Conservation (phyloP, 30 jellyfish, hydroid and myxozoan genomes). For the Hydractinia symbiolongicarpus region DNA sequence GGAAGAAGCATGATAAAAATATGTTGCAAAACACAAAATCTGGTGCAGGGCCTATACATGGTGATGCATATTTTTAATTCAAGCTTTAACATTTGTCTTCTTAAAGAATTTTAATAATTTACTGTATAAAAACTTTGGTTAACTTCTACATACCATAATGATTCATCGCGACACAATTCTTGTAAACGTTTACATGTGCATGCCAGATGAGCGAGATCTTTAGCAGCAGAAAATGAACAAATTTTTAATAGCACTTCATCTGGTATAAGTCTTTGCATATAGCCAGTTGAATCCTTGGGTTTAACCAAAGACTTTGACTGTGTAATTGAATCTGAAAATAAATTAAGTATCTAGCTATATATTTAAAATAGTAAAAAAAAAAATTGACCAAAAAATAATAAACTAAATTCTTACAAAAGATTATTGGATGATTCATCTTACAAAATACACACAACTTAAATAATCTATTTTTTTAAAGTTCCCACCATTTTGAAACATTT, state of each 20-base stretch:
- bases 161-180: conserved; percentile 70
- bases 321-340: not conserved
- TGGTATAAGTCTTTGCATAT: conserved; percentile 78
- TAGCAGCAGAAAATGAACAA: conserved; percentile 62
- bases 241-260: conserved; percentile 77
- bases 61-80: too few species aligned
- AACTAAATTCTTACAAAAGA: too few species aligned
- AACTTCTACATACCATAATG: conserved; percentile 60
- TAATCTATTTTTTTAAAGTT: too few species aligned
- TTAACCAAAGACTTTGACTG: not conserved
- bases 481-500: too few species aligned
- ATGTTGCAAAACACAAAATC: not conserved
- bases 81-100: too few species aligned
- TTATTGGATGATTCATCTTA: too few species aligned
- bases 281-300: conserved; percentile 10
- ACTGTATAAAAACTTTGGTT: not conserved
- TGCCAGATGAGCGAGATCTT: conserved; percentile 66
- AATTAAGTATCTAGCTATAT: not conserved
- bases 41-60: too few species aligned
- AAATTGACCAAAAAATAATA: too few species aligned
- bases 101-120: not conserved
- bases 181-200: conserved; percentile 79
- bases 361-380: too few species aligned
- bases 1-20: not conserved
- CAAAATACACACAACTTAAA: too few species aligned